Evolutionary conservation across 1,140 invertebrate species (phyloP), one percentile per base, ranked within the genome.

Genomic region (Charaxes varanes): DNA sequence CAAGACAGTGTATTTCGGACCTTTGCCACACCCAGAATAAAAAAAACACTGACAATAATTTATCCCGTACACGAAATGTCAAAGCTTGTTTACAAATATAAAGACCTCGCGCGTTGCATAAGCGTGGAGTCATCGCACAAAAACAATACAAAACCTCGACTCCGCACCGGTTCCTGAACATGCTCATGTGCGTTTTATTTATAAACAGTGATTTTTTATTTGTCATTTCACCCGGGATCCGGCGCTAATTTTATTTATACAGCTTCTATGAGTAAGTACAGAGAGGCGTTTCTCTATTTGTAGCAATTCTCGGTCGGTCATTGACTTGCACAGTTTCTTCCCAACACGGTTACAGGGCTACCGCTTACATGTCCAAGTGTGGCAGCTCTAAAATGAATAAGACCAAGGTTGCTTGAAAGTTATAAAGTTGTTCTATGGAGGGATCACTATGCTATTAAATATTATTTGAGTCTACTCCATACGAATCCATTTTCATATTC

Each of bases 231-330:
- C 45, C 54, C 44, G 55, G 47, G 47, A 54, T 49, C 44, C 22
- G 35, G 41, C 45, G 54, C 53, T 62, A 57, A 61, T 53, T 52
- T 62, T 62, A 57, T 57, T 57, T 50, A 58, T 51, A 57, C 34
- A 48, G 45, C 38, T 43, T 40, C 57, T 50, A 59, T 47, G 40
- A 57, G 46, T 53, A 53, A 46, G 47, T 54, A 51, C 40, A 36
- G 35, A 43, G n/a, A n/a, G n/a, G n/a, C 18, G 46, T 45, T 57
- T 53, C 46, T 45, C 50, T 57, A 53, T 56, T 52, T 44, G 53
- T 48, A 47, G 53, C 35, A 47, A 52, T 48, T 52, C 43, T 44
- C 41, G 41, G 41, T 48, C 53, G 53, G 53, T 52, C 53, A 48
- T 31, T 48, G 53, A 56, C 53, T 47, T 31, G 12, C 30, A 24